These are phyloP conservation scores for Melitaea athalia DNA, from an alignment of 2,888 invertebrate genomes.

Conservation along the genomic window DNA sequence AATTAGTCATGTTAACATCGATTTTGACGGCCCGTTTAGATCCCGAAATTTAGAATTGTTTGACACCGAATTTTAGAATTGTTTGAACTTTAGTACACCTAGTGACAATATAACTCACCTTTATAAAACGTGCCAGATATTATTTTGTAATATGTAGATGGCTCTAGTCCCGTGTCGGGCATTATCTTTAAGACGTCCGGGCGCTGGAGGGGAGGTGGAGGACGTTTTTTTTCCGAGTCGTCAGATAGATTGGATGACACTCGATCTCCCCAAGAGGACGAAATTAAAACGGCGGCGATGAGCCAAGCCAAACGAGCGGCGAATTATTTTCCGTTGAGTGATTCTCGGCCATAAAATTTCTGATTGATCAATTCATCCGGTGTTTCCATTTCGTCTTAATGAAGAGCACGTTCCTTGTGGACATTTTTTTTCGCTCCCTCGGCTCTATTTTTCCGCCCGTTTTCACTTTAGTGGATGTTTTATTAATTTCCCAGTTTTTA, in stretches of 20 bases:
- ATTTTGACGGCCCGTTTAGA: constrained; percentile 39
- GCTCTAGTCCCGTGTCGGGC: constrained; percentile 63
- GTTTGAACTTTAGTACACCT: neutral
- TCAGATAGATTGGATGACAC: constrained; percentile 82
- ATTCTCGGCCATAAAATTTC: constrained; percentile 80
- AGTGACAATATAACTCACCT: neutral
- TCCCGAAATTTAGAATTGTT: constrained; percentile 13
- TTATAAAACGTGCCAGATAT: neutral
- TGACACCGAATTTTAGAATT: constrained; percentile 13
- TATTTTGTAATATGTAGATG: constrained; percentile 28
- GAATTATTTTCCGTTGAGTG: constrained; percentile 82
- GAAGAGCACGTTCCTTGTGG: constrained; percentile 75
- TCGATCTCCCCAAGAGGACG: constrained; percentile 80
- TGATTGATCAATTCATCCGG: constrained; percentile 82
- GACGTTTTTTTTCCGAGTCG: constrained; percentile 67
- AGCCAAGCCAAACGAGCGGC: constrained; percentile 75
- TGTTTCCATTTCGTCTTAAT: constrained; percentile 75
- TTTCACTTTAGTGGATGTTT: constrained; percentile 78
- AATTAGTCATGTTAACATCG: constrained; percentile 45
- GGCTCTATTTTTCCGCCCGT: constrained; percentile 76
- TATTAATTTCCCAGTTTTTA: constrained; percentile 70
- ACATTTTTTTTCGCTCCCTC: constrained; percentile 63
- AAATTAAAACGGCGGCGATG: constrained; percentile 81
- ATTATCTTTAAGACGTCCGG: constrained; percentile 62
- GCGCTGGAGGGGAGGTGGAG: constrained; percentile 46